A percentile compares a stretch with the other conserved stretches of the same genome.
phyloP scores from a whole-genome alignment of 1,140 invertebrate species.

The Marisa cornuarietis region DNA sequence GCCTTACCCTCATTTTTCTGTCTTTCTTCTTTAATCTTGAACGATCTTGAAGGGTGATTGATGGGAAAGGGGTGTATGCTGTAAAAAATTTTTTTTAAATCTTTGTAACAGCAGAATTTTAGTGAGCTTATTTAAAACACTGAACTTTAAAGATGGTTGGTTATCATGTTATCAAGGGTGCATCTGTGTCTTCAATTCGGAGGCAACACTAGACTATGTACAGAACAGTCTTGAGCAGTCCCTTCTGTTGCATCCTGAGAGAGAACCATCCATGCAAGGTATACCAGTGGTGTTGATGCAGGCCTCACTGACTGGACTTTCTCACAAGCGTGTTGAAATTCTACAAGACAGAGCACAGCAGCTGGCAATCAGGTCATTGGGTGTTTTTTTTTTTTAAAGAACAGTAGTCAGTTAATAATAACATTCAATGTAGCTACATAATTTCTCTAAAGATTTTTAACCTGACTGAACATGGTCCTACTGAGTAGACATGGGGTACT shows the following conservation, averaged over 20 bases:
- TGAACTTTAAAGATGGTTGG: background rate
- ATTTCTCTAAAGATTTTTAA: too few relatives aligned
- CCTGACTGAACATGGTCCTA: too few relatives aligned
- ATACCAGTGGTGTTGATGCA: slow-evolving; percentile 91
- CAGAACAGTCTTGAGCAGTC: slow-evolving; percentile 91
- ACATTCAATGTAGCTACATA: too few relatives aligned
- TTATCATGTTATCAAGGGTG: slow-evolving; percentile 64
- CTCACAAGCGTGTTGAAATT: slow-evolving; percentile 72
- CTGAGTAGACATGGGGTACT: too few relatives aligned
- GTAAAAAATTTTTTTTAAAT: too few relatives aligned
- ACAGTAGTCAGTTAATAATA: too few relatives aligned
- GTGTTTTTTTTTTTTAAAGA: background rate
- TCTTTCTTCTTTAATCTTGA: too few relatives aligned
- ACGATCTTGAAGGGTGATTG: too few relatives aligned
- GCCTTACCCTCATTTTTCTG: too few relatives aligned
- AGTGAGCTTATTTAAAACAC: background rate
- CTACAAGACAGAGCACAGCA: slow-evolving; percentile 90
- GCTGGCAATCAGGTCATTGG: slow-evolving; percentile 81
- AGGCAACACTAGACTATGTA: slow-evolving; percentile 91
- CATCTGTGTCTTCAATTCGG: slow-evolving; percentile 85
- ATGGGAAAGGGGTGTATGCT: too few relatives aligned
- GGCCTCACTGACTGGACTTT: slow-evolving; percentile 70
- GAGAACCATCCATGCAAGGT: slow-evolving; percentile 77
- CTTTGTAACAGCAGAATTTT: too few relatives aligned
- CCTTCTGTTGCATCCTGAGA: slow-evolving; percentile 62